Conservation (phyloP, 2,888 invertebrate genomes). For the Epistrophe eligans region DNA sequence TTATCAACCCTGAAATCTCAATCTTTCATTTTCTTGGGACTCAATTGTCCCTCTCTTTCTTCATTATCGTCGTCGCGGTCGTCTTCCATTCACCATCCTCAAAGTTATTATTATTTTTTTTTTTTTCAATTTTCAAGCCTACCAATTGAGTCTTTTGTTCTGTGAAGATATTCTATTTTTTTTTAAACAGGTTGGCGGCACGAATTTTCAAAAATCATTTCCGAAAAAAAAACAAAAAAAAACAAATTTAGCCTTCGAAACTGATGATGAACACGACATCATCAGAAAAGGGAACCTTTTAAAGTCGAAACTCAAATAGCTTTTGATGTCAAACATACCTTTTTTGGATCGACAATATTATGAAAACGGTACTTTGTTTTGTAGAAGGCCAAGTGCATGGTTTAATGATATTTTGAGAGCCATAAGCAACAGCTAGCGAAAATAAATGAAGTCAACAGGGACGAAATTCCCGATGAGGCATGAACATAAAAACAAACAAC, state of each 20-base stretch:
- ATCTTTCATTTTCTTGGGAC: slow-evolving; percentile 63
- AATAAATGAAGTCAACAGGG: slow-evolving; percentile 22
- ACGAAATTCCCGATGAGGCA: slow-evolving; percentile 56
- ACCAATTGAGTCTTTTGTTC: slow-evolving; percentile 16
- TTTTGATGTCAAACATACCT: slow-evolving; percentile 39
- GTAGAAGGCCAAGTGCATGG: slow-evolving; percentile 56
- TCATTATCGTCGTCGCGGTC: not conserved
- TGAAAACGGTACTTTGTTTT: not conserved
- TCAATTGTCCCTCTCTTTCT: slow-evolving; percentile 27
- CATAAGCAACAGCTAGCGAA: slow-evolving; percentile 64
- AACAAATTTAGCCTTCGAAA: slow-evolving; percentile 46
- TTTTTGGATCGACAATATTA: slow-evolving; percentile 2
- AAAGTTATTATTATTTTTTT: slow-evolving; percentile 37
- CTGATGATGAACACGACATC: slow-evolving; percentile 45
- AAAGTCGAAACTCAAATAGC: slow-evolving; percentile 62
- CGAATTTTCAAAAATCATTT: not conserved
- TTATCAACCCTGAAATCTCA: slow-evolving; percentile 71
- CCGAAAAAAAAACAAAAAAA: slow-evolving; percentile 12
- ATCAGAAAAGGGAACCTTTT: slow-evolving; percentile 44
- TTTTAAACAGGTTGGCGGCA: slow-evolving; percentile 55
- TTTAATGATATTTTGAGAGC: slow-evolving; percentile 61
- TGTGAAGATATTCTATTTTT: not conserved
- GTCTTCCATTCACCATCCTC: not conserved
- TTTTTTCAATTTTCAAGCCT: slow-evolving; percentile 53
- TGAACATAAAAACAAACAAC: slow-evolving; percentile 64